These are phyloP conservation scores for Camponotus vicinus DNA, from an alignment of 1,140 invertebrate genomes.

Conservation along the genomic window DNA sequence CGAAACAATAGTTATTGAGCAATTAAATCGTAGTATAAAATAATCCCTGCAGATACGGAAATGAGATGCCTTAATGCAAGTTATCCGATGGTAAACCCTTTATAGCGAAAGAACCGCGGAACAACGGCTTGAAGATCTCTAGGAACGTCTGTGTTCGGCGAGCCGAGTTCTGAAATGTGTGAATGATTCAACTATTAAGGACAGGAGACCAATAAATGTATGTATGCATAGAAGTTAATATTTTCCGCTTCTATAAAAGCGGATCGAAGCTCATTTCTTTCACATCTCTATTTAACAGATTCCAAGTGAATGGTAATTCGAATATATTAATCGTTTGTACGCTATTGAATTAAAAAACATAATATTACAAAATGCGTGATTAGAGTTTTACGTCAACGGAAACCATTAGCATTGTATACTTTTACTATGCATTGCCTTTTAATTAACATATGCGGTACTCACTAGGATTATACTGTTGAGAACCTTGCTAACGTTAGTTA, in stretches of 20 bases:
- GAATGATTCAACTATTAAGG: constrained; percentile 3
- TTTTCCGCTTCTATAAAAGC: not conserved
- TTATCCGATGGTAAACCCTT: constrained; percentile 87
- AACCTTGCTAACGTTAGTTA: constrained; percentile 90
- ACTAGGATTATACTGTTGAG: constrained; percentile 90
- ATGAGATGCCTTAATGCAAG: constrained; percentile 28
- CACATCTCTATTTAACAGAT: not conserved
- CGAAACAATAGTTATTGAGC: constrained; percentile 57
- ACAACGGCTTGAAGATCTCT: constrained; percentile 89
- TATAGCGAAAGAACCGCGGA: constrained; percentile 89
- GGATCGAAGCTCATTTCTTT: not conserved
- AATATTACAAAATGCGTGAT: not conserved
- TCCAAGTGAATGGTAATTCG: constrained; percentile 70
- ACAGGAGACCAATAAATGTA: not conserved
- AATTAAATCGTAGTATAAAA: not conserved
- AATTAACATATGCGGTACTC: constrained; percentile 73
- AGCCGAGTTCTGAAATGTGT: constrained; percentile 89
- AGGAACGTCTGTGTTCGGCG: constrained; percentile 89
- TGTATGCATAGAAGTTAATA: not conserved
- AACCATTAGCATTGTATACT: not conserved
- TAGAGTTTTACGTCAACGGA: not conserved
- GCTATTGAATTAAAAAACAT: not conserved
- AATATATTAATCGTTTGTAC: not conserved
- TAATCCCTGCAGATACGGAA: not conserved
- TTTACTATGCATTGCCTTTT: not conserved